Percentiles rank a stretch among this genome's conserved stretches.
Conservation (phyloP, 92 coral and sea anemone genomes). For the Epizoanthus ramosus region DNA sequence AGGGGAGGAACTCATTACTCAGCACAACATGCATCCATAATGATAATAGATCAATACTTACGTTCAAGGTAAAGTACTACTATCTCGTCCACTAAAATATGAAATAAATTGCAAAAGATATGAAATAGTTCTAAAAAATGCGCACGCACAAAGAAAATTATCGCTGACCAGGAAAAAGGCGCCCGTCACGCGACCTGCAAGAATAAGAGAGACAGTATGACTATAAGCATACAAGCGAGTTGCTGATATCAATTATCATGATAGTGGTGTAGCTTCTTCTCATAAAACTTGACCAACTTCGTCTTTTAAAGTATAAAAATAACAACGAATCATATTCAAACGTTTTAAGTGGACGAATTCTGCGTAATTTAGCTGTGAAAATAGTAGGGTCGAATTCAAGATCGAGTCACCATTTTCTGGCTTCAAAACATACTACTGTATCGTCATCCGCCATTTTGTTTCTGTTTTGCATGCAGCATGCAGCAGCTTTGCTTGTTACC, state of each 20-base stretch:
- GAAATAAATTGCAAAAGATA: no score
- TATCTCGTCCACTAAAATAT: no score
- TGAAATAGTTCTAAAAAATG: not conserved
- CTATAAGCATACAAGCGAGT: not conserved
- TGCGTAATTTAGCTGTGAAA: not conserved
- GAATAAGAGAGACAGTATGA: not conserved
- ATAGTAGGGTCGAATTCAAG: conserved; percentile 7
- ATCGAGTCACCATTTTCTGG: not conserved
- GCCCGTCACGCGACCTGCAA: conserved; percentile 1
- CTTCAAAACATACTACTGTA: no score
- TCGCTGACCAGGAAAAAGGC: conserved; percentile 5
- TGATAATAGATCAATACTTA: no score
- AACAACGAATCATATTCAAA: not conserved
- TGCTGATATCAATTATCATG: not conserved
- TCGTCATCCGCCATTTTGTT: no score
- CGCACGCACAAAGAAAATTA: conserved; percentile 15
- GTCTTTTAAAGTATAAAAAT: not conserved
- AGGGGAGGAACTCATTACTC: no score
- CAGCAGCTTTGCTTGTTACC: no score
- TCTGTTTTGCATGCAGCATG: no score
- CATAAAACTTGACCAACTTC: conserved; percentile 2
- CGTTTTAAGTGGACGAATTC: not conserved
- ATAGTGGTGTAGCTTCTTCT: not conserved
- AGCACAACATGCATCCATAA: no score
- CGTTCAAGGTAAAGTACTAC: no score